Base-by-base conservation (phyloP, 92 coral and sea anemone genomes). In the Umimayanthus kanabou region DNA sequence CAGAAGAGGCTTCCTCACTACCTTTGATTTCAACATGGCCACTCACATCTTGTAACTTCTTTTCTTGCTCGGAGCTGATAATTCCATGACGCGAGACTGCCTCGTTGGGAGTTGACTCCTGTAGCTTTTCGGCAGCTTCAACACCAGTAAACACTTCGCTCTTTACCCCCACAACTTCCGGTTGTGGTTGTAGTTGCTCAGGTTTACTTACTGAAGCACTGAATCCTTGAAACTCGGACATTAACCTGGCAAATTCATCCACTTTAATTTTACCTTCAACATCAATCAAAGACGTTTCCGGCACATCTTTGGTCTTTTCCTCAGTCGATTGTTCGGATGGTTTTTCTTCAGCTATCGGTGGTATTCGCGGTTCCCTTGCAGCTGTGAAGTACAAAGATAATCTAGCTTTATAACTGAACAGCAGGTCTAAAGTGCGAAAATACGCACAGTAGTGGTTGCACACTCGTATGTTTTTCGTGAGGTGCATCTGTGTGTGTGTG, bases 221-320 rank as follows among this genome's bases (percentile, higher is more conserved):
- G 86, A 97, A 97, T 29, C 99, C 99, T 73, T 91, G 91, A 50
- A 97, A 97, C 16, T 90, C 95, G 65, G 93, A 89, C 95, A 97
- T 88, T 93, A 97, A 92, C 77, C 91, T 88, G 23, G 96, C 99
- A 72, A 97, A 97, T 89, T 97, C 99, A 66, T 92, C 94, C 39
- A 89, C 91, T 77, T 80, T 88, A 39, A 92, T 85, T 33, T 88
- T 85, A 25, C 88, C 79, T 76, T 92, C 77, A n/a, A 80, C 93
- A 23, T 5, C 43, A 26, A 5, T 28, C 42, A 26, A 45, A 6
- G 66, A 49, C 43, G 20, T 25, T 16, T 67, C 78, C 40, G 49
- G 39, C n/a, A 70, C 15, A 69, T 3, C 77, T 10, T 25, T 70
- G 43, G 42, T 23, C 33, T 40, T 57, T 42, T 45, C 45, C 7